These are phyloP conservation scores for Thunnus thynnus DNA, from an alignment of 2,113 vertebrate genomes.

Conservation along the genomic window DNA sequence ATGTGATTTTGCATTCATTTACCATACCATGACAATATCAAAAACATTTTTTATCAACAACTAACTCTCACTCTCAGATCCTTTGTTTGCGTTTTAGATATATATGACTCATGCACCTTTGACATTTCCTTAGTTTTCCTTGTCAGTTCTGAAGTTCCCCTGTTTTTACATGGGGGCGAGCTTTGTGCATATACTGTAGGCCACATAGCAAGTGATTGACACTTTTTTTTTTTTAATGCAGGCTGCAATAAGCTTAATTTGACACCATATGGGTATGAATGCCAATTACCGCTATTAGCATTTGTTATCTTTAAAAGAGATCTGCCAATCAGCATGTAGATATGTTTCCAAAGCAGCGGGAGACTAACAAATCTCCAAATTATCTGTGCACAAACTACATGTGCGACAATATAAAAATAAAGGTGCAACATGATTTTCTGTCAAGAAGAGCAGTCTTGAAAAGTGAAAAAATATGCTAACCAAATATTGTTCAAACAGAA, in stretches of 20 bases:
- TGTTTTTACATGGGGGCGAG: background rate
- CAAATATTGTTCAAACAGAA: background rate
- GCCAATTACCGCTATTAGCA: background rate
- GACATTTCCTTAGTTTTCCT: background rate
- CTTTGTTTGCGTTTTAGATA: background rate
- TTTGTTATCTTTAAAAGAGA: background rate
- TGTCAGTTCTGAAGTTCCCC: background rate
- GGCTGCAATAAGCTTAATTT: background rate
- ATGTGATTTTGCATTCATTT: too few species aligned
- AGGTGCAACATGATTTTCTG: background rate
- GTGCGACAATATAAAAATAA: background rate
- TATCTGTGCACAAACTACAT: background rate
- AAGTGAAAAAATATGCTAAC: background rate
- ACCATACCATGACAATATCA: too few species aligned
- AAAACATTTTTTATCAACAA: background rate
- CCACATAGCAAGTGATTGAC: background rate
- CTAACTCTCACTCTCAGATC: background rate
- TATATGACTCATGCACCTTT: background rate
- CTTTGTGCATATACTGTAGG: background rate
- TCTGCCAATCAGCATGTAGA: background rate
- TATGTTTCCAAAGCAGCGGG: background rate
- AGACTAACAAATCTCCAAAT: background rate
- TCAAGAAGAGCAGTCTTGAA: background rate
- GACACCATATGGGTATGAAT: slow-evolving; percentile 1
- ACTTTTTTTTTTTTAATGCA: background rate